Conservation (phyloP, 2,113 vertebrate species). For the Mesembrinibis cayennensis region DNA sequence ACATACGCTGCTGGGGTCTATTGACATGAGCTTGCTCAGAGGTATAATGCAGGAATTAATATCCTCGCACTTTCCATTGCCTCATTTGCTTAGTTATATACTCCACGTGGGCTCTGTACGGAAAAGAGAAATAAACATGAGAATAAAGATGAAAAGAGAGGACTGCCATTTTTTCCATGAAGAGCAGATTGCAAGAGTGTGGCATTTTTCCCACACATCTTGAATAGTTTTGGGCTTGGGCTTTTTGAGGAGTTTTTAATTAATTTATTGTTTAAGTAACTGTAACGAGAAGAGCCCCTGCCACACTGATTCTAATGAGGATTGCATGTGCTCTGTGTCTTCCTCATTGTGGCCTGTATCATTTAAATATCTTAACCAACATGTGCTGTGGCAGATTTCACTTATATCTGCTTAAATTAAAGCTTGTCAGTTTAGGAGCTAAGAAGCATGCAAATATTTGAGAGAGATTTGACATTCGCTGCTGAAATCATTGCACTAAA, state of each 20-base stretch:
- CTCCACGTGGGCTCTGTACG: background rate
- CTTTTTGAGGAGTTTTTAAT: slow-evolving; percentile 51
- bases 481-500: slow-evolving; percentile 31
- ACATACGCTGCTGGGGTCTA: background rate
- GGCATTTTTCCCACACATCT: slow-evolving; percentile 62
- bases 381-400: slow-evolving; percentile 59
- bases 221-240: slow-evolving; percentile 28
- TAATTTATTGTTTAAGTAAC: slow-evolving; percentile 63
- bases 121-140: slow-evolving; percentile 19
- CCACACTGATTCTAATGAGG: slow-evolving; percentile 46
- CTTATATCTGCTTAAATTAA: slow-evolving; percentile 55
- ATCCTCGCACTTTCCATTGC: background rate
- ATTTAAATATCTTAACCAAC: slow-evolving; percentile 47
- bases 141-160: background rate
- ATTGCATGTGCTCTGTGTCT: slow-evolving; percentile 12
- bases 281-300: slow-evolving; percentile 4
- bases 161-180: slow-evolving; percentile 7
- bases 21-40: background rate
- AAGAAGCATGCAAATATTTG: slow-evolving; percentile 59
- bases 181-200: slow-evolving; percentile 51
- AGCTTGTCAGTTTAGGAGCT: slow-evolving; percentile 42
- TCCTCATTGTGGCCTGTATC: slow-evolving; percentile 24
- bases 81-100: background rate
- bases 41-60: background rate
- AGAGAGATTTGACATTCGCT: slow-evolving; percentile 36